These are phyloP conservation scores for Rotaria macrura DNA, from an alignment of 2,888 invertebrate species.

Conservation along the genomic window DNA sequence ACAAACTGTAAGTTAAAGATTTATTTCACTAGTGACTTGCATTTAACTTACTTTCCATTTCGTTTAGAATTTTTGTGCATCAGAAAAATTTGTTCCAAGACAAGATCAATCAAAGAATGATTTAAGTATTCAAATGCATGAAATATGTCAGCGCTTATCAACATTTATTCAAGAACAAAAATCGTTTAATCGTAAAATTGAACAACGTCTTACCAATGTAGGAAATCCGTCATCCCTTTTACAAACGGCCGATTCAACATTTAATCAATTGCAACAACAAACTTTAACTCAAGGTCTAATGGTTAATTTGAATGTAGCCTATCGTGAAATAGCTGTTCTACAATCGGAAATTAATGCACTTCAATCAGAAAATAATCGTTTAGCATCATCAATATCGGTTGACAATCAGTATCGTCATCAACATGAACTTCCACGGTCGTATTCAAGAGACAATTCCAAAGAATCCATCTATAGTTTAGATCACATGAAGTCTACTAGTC, in stretches of 20 bases:
- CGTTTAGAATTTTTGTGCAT: not conserved
- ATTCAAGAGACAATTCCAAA: not conserved
- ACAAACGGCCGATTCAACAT: not conserved
- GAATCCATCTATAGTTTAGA: not conserved
- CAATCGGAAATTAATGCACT: not conserved
- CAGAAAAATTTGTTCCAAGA: not conserved
- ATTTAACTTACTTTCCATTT: not conserved
- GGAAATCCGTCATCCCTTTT: not conserved
- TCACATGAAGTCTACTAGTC: not conserved
- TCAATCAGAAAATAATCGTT: conserved; percentile 16
- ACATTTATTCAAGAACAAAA: not conserved
- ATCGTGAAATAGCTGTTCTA: conserved; percentile 19
- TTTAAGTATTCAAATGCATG: not conserved
- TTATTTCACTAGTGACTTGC: no score
- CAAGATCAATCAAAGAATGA: not conserved
- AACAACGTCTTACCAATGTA: not conserved
- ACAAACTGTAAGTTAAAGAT: not conserved
- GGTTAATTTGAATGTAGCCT: not conserved
- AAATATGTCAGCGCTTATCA: not conserved
- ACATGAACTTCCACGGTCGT: not conserved
- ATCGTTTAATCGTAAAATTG: not conserved
- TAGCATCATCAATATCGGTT: not conserved
- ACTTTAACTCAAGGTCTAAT: not conserved
- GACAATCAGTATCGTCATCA: not conserved
- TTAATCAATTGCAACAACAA: conserved; percentile 12